Evolutionary conservation across 2,113 vertebrate genomes (phyloP).

Genomic region (Glareola pratincola): DNA sequence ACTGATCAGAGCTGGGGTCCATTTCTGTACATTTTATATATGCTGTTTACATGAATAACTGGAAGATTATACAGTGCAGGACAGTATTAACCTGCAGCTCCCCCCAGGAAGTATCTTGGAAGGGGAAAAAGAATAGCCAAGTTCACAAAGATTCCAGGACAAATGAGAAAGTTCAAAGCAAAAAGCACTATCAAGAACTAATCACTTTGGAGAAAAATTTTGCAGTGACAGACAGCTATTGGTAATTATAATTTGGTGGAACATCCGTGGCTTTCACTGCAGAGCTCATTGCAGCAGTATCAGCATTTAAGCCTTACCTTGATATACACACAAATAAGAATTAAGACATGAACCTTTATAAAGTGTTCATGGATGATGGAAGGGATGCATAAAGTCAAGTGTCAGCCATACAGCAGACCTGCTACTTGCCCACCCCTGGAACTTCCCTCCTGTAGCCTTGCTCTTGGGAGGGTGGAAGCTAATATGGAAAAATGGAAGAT

Average conservation of each 20-base stretch:
- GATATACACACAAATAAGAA: not conserved
- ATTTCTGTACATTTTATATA: not conserved
- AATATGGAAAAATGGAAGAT: not conserved
- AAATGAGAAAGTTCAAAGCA: not conserved
- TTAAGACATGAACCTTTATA: not conserved
- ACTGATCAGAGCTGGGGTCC: not conserved
- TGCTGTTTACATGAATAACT: not conserved
- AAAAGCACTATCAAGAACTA: not conserved
- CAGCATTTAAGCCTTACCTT: not conserved
- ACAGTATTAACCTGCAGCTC: not conserved
- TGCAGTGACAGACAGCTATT: not conserved
- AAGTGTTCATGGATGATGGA: not conserved
- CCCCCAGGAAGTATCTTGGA: not conserved
- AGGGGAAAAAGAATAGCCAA: not conserved
- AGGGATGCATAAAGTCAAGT: not conserved
- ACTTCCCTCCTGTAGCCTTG: not conserved
- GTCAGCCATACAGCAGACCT: not conserved
- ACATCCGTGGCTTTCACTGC: not conserved
- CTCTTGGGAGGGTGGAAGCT: not conserved
- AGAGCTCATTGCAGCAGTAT: not conserved
- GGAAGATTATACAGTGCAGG: not conserved
- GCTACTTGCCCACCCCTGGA: not conserved
- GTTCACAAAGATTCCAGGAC: not conserved
- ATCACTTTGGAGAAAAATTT: not conserved
- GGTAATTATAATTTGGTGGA: not conserved